These are phyloP conservation scores for Medauroidea extradentata DNA, from an alignment of 1,140 invertebrate genomes.

Conservation along the genomic window DNA sequence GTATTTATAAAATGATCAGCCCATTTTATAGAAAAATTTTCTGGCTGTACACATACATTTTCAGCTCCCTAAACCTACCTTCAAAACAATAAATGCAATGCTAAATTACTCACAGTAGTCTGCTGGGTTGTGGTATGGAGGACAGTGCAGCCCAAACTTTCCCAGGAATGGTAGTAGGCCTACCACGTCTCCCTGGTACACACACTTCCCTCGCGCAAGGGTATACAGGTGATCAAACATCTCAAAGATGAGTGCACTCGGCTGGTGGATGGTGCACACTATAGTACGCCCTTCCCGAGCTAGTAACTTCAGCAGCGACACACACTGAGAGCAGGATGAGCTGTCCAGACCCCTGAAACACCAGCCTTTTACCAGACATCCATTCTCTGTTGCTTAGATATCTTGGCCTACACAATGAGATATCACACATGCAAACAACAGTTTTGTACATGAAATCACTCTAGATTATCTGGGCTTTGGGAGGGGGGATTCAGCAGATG, in stretches of 20 bases:
- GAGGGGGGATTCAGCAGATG: too few relatives aligned
- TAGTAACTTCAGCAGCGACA: conserved; percentile 72
- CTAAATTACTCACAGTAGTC: conserved; percentile 73
- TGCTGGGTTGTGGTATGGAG: conserved; percentile 92
- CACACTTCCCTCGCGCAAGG: conserved; percentile 79
- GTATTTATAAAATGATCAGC: not conserved
- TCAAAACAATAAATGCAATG: too few relatives aligned
- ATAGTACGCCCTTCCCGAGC: conserved; percentile 85
- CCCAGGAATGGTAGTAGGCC: conserved; percentile 78
- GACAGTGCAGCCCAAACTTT: conserved; percentile 74
- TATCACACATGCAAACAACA: too few relatives aligned
- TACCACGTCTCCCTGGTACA: conserved; percentile 75
- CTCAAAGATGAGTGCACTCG: conserved; percentile 89
- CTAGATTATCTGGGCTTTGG: too few relatives aligned
- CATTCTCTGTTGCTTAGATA: too few relatives aligned
- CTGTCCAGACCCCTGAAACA: conserved; percentile 79
- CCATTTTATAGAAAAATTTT: not conserved
- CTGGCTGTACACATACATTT: not conserved
- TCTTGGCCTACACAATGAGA: too few relatives aligned
- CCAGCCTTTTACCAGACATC: too few relatives aligned
- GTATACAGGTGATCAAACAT: conserved; percentile 94
- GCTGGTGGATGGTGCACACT: conserved; percentile 95
- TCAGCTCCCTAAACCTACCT: not conserved
- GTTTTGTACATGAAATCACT: too few relatives aligned
- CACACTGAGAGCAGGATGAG: conserved; percentile 82